phyloP scores from a whole-genome alignment of 2,797 vertebrate species.

The Gymnocypris eckloni region DNA sequence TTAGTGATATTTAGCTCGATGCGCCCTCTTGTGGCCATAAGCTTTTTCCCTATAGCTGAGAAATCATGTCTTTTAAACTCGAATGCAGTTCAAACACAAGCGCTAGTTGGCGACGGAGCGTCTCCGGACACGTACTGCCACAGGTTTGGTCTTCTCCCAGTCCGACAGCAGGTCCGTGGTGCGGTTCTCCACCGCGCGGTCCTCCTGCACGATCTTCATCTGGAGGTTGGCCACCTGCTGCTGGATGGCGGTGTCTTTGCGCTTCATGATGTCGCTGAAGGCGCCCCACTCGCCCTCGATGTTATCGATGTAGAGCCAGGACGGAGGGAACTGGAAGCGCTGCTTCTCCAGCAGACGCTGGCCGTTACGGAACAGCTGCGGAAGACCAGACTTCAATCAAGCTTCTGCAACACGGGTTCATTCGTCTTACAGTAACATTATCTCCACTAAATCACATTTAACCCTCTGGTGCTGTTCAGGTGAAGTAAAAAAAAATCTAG shows the following conservation, averaged over 20 bases:
- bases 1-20: too few species aligned
- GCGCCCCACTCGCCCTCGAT: constrained; percentile 99
- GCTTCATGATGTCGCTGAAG: constrained; percentile 99
- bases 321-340: constrained; percentile 97
- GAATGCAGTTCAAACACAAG: too few species aligned
- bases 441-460: background rate
- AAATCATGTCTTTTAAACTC: too few species aligned
- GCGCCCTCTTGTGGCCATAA: too few species aligned
- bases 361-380: constrained; percentile 94
- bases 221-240: constrained; percentile 98
- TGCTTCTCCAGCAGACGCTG: constrained; percentile 98
- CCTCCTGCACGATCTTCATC: constrained; percentile 99
- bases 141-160: constrained; percentile 99
- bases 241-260: constrained; percentile 98
- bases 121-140: constrained; percentile 83
- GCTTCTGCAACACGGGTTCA: too few species aligned
- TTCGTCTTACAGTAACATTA: background rate
- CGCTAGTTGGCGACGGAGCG: too few species aligned
- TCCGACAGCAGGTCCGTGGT: constrained; percentile 92
- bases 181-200: constrained; percentile 96
- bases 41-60: too few species aligned
- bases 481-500: too few species aligned
- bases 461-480: too few species aligned
- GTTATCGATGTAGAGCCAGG: constrained; percentile 99
- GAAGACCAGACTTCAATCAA: background rate